Evolutionary conservation across 1,140 invertebrate genomes (phyloP).

Genomic region (Arctopsyche grandis): DNA sequence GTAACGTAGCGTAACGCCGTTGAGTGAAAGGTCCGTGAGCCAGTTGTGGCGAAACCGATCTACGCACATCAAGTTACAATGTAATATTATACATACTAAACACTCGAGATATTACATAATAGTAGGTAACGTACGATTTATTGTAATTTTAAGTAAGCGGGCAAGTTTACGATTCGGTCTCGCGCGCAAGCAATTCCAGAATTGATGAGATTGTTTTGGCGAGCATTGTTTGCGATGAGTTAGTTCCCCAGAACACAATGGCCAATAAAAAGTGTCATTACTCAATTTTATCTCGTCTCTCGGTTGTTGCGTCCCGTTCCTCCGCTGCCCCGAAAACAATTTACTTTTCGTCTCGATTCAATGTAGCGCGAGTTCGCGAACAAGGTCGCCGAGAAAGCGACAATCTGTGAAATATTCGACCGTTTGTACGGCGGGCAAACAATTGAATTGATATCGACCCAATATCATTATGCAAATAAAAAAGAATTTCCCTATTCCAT

Average conservation of each 20-base stretch:
- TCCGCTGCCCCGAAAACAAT: constrained; percentile 25
- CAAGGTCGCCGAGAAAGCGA: background rate
- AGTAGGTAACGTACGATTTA: too few species aligned
- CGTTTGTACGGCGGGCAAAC: constrained; percentile 21
- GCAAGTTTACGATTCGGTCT: constrained; percentile 35
- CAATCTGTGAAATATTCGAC: constrained; percentile 5
- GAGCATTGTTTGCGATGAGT: constrained; percentile 38
- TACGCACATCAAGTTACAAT: too few species aligned
- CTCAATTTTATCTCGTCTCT: constrained; percentile 36
- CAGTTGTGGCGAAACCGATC: too few species aligned
- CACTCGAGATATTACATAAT: too few species aligned
- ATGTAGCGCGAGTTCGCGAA: background rate
- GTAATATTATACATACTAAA: too few species aligned
- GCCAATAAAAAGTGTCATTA: constrained; percentile 46
- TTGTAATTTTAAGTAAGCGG: background rate
- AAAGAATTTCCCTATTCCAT: background rate
- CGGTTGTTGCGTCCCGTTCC: constrained; percentile 19
- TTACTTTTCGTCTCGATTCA: background rate
- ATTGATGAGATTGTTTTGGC: constrained; percentile 44
- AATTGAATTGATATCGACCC: constrained; percentile 19
- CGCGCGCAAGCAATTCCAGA: constrained; percentile 21
- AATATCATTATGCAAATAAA: constrained; percentile 11
- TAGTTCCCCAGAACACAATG: constrained; percentile 38
- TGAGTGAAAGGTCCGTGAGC: too few species aligned
- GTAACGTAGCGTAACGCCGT: too few species aligned